phyloP scores from a whole-genome alignment of 2,888 invertebrate species.

The Parnassius orleans region DNA sequence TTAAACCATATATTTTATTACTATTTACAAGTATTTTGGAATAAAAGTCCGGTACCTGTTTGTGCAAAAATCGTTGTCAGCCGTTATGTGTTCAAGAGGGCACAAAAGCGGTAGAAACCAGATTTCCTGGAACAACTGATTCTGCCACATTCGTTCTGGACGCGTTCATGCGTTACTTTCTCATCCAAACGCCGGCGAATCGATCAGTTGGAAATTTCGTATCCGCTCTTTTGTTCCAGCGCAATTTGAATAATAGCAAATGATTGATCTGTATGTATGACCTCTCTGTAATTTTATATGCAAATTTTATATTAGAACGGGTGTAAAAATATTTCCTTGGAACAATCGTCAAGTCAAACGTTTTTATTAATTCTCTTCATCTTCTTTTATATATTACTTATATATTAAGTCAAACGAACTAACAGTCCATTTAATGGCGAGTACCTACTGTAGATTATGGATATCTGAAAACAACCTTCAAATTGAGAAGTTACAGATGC shows the following conservation, averaged over 20 bases:
- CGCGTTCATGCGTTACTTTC: conserved; percentile 61
- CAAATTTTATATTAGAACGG: conserved; percentile 6
- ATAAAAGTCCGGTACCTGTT: conserved; percentile 50
- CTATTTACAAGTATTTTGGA: conserved; percentile 28
- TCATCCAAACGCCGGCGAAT: conserved; percentile 48
- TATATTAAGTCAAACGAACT: too few relatives aligned
- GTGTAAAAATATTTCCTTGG: too few relatives aligned
- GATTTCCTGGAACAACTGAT: conserved; percentile 60
- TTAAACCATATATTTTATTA: too few relatives aligned
- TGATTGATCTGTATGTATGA: conserved; percentile 22
- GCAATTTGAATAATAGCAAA: conserved; percentile 26
- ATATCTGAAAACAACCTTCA: too few relatives aligned
- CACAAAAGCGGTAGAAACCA: conserved; percentile 43
- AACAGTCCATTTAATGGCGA: too few relatives aligned
- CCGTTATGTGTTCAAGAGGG: conserved; percentile 57
- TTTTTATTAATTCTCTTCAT: too few relatives aligned
- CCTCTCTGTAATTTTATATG: conserved; percentile 22
- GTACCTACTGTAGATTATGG: too few relatives aligned
- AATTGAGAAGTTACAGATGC: too few relatives aligned
- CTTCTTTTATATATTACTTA: too few relatives aligned
- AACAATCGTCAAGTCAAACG: too few relatives aligned
- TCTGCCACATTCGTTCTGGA: conserved; percentile 59
- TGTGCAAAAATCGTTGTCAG: conserved; percentile 67
- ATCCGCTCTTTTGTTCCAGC: conserved; percentile 40
- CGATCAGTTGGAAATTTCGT: conserved; percentile 54